Conservation (phyloP, 2,888 invertebrate species). For the Aquatica leii region DNA sequence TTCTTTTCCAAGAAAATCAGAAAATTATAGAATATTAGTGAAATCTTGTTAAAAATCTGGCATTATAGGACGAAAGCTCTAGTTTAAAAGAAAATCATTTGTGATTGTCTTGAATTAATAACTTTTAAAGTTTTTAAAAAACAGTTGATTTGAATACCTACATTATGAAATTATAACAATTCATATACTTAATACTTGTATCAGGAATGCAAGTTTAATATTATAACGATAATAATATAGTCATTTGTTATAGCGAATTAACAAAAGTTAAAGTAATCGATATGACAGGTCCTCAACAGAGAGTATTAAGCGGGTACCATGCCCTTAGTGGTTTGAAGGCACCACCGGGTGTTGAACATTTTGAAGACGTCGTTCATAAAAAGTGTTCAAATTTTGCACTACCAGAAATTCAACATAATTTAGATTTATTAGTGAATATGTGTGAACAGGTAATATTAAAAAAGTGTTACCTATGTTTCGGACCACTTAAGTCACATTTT, state of each 20-base stretch:
- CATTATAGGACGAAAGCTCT: too few relatives aligned
- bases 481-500: slow-evolving; percentile 10
- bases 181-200: too few relatives aligned
- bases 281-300: slow-evolving; percentile 96
- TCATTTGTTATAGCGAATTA: slow-evolving; percentile 66
- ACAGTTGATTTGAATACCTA: too few relatives aligned
- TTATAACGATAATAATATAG: too few relatives aligned
- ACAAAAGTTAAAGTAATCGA: slow-evolving; percentile 97
- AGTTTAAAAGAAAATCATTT: too few relatives aligned
- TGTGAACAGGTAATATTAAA: slow-evolving; percentile 79
- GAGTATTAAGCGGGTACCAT: slow-evolving; percentile 92
- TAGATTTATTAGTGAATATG: slow-evolving; percentile 89
- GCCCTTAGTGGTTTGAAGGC: slow-evolving; percentile 77
- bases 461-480: slow-evolving; percentile 11
- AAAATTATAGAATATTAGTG: too few relatives aligned
- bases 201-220: too few relatives aligned
- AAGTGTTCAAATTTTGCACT: slow-evolving; percentile 75
- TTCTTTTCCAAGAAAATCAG: too few relatives aligned
- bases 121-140: too few relatives aligned
- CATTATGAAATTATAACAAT: too few relatives aligned
- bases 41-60: too few relatives aligned
- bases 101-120: too few relatives aligned
- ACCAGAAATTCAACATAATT: slow-evolving; percentile 92
- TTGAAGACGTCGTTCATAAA: slow-evolving; percentile 70
- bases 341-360: slow-evolving; percentile 67